Evolutionary conservation across 2,113 vertebrate genomes (phyloP).

Genomic region (Ornithorhynchus anatinus): DNA sequence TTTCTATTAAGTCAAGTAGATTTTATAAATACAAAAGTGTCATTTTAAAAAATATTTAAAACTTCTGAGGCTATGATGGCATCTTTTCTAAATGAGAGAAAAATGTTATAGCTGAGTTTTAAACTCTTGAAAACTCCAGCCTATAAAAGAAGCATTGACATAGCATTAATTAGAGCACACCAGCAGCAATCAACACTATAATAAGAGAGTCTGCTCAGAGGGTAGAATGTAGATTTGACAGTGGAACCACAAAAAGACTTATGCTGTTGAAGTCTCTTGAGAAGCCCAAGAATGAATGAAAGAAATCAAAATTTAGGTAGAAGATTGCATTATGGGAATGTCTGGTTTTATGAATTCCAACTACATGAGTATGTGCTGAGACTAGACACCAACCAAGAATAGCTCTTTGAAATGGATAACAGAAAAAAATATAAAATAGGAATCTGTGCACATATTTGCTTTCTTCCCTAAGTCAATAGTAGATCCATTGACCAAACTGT

Average conservation of each 20-base stretch:
- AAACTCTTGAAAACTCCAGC: neutral
- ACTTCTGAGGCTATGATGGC: neutral
- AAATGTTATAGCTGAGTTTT: neutral
- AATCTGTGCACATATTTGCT: neutral
- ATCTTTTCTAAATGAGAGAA: neutral
- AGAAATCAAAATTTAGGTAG: neutral
- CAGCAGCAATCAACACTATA: neutral
- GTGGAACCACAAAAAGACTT: neutral
- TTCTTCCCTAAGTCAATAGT: neutral
- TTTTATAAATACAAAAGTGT: neutral
- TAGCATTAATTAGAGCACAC: neutral
- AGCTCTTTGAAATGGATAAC: neutral
- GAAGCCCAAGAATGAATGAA: neutral
- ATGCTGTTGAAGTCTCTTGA: neutral
- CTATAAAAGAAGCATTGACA: neutral
- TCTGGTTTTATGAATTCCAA: conserved; percentile 1
- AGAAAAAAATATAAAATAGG: neutral
- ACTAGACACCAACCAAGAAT: neutral
- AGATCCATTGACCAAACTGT: accelerated
- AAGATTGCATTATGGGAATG: neutral
- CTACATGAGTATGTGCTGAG: neutral
- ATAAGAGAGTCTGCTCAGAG: neutral
- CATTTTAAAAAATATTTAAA: neutral
- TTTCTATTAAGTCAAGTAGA: neutral
- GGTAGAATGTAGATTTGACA: neutral